phyloP scores from a whole-genome alignment of 1,140 invertebrate genomes.

The Neodiprion fabricii region DNA sequence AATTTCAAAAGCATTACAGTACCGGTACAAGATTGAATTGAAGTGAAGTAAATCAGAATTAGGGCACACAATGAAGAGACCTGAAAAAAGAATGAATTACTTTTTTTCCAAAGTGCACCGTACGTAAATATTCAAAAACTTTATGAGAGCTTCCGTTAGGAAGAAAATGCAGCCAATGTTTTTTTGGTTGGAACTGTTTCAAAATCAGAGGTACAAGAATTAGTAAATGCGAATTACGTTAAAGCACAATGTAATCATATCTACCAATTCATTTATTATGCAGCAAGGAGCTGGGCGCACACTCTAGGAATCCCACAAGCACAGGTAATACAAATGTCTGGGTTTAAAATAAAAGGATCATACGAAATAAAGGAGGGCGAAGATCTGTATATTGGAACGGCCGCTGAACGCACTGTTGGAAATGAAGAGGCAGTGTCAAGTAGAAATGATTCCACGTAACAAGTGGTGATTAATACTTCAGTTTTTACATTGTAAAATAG shows the following conservation, averaged over 20 bases:
- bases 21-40: no score
- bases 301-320: conserved; percentile 64
- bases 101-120: no score
- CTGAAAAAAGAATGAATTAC: no score
- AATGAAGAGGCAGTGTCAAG: conserved; percentile 17
- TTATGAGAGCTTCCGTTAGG: no score
- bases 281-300: conserved; percentile 58
- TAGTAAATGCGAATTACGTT: no score
- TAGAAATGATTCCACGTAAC: conserved; percentile 27
- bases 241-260: neutral
- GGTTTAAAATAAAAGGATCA: conserved; percentile 57
- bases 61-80: no score
- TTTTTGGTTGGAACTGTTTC: no score
- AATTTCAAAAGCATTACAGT: no score
- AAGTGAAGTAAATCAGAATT: no score
- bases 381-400: conserved; percentile 24
- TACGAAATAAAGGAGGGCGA: conserved; percentile 57
- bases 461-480: conserved; percentile 25
- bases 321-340: conserved; percentile 61
- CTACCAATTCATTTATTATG: conserved; percentile 9
- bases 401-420: conserved; percentile 39
- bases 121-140: no score
- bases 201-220: no score
- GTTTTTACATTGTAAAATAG: conserved; percentile 20
- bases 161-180: no score